These are phyloP conservation scores for Holothuria scabra DNA, from an alignment of 53 echinoderm and acorn worm genomes.

Conservation along the genomic window DNA sequence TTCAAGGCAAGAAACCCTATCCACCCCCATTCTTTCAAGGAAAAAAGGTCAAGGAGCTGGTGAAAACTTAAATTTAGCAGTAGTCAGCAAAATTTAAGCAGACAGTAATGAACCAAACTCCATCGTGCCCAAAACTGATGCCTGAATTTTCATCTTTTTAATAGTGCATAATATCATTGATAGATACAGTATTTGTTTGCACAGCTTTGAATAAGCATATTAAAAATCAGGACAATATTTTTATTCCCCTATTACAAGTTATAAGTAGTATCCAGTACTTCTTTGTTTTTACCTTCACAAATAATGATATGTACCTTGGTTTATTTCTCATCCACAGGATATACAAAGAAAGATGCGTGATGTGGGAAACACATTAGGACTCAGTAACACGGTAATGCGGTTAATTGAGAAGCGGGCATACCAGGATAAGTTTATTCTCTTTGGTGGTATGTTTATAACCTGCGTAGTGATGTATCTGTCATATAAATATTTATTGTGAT, in stretches of 20 bases:
- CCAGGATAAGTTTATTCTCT: constrained; percentile 91
- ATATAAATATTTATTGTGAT: constrained; percentile 78
- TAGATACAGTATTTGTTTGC: no score
- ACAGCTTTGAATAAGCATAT: no score
- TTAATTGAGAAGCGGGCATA: constrained; percentile 90
- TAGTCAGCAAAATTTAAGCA: no score
- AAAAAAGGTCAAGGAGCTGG: no score
- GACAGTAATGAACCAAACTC: no score
- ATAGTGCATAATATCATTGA: no score
- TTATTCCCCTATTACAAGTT: neutral
- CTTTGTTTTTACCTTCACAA: neutral
- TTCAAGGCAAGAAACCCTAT: no score
- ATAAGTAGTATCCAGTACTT: neutral
- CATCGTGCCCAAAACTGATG: no score
- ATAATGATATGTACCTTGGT: neutral
- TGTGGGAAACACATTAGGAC: constrained; percentile 81
- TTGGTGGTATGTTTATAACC: constrained; percentile 95
- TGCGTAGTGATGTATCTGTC: constrained; percentile 88
- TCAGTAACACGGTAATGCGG: constrained; percentile 96
- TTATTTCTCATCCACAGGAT: constrained; percentile 59
- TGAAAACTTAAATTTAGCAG: no score
- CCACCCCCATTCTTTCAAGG: no score
- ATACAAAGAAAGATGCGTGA: constrained; percentile 87
- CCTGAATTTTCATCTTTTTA: no score
- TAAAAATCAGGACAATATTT: neutral